phyloP scores from a whole-genome alignment of 2,888 invertebrate genomes.

The Octodonta nipae region DNA sequence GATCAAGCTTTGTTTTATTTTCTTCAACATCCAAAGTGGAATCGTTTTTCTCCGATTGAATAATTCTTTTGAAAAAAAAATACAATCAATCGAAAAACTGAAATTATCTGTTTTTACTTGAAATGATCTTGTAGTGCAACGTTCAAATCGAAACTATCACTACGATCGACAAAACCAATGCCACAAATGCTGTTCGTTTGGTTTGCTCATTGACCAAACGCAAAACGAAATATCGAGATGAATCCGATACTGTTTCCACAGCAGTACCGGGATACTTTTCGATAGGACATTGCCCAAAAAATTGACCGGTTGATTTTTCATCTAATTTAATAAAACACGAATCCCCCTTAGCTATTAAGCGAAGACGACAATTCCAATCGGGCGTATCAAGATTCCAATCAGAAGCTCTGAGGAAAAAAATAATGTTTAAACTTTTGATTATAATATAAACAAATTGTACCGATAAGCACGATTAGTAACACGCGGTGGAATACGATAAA shows the following conservation, averaged over 20 bases:
- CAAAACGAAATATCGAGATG: conserved; percentile 93
- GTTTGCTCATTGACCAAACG: conserved; percentile 82
- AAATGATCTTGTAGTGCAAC: conserved; percentile 97
- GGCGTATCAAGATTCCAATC: conserved; percentile 98
- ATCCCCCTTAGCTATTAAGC: conserved; percentile 78
- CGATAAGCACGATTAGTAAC: conserved; percentile 89
- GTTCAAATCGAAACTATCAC: conserved; percentile 97
- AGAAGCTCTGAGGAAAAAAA: conserved; percentile 83
- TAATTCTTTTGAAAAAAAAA: too few relatives aligned
- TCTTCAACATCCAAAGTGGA: too few relatives aligned
- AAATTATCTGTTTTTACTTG: too few relatives aligned
- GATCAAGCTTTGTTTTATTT: too few relatives aligned
- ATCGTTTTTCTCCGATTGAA: too few relatives aligned
- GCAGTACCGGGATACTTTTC: conserved; percentile 90
- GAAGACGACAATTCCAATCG: conserved; percentile 96
- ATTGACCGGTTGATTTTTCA: conserved; percentile 81
- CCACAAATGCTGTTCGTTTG: conserved; percentile 91
- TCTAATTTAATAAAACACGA: conserved; percentile 84
- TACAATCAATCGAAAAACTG: too few relatives aligned
- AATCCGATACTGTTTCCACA: conserved; percentile 91
- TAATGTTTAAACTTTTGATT: too few relatives aligned
- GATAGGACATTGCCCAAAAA: conserved; percentile 94
- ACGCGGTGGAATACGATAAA: conserved; percentile 94
- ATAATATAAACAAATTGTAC: too few relatives aligned
- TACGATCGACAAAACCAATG: conserved; percentile 91